phyloP scores from a whole-genome alignment of 2,797 vertebrate species.

The Tokudaia muenninki region DNA sequence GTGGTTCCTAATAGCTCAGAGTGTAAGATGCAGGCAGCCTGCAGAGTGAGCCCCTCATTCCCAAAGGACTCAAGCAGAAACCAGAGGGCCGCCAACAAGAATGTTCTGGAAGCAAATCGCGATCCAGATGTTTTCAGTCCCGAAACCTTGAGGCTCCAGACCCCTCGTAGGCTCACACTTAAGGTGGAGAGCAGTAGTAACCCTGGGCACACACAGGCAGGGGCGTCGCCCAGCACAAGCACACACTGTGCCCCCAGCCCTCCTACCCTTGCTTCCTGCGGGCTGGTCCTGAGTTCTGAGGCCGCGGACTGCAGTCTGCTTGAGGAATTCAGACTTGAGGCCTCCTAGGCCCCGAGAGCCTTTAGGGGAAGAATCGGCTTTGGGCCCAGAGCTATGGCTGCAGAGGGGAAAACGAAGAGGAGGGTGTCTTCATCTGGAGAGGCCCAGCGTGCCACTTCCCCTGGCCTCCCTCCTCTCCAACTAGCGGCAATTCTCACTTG shows the following conservation, averaged over 20 bases:
- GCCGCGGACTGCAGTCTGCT: constrained; percentile 90
- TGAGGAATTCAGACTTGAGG: constrained; percentile 94
- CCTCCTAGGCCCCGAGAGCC: constrained; percentile 89
- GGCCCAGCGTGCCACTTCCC: neutral
- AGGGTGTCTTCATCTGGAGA: constrained; percentile 60
- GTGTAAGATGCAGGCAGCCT: neutral
- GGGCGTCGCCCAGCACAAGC: too few relatives aligned
- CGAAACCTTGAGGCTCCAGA: neutral
- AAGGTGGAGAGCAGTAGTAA: neutral
- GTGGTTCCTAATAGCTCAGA: neutral
- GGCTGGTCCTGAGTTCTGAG: constrained; percentile 91
- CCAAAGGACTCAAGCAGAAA: neutral
- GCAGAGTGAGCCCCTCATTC: neutral
- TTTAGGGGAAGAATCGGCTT: constrained; percentile 96
- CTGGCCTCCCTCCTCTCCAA: neutral
- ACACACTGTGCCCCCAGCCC: neutral
- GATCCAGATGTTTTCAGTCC: neutral
- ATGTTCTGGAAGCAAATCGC: neutral
- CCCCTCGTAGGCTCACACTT: neutral
- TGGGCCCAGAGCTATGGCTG: constrained; percentile 93
- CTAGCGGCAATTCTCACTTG: neutral
- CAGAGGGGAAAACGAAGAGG: constrained; percentile 64
- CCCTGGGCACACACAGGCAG: neutral
- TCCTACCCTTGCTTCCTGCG: constrained; percentile 85
- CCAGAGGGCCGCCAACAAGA: neutral